phyloP scores from a whole-genome alignment of 2,888 invertebrate species.

The Caenorhabditis auriculariae region DNA sequence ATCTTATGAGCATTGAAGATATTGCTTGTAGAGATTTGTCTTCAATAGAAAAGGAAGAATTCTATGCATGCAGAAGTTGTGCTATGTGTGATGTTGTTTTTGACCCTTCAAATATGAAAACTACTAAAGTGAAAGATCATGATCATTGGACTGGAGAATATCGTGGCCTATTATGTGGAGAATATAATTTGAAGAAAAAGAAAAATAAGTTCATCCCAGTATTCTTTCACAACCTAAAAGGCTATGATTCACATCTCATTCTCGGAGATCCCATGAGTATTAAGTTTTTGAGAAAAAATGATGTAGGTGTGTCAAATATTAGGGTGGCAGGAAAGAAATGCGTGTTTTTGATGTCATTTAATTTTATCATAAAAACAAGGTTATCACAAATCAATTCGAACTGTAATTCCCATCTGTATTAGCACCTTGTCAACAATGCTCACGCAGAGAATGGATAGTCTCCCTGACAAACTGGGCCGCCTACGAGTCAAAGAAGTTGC shows the following conservation, averaged over 20 bases:
- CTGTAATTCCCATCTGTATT: too few relatives aligned
- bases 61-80: constrained; percentile 1
- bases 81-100: constrained; percentile 3
- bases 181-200: constrained; percentile 24
- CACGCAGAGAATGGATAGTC: too few relatives aligned
- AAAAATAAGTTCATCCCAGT: constrained; percentile 36
- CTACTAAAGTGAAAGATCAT: constrained; percentile 25
- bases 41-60: constrained; percentile 8
- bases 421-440: too few relatives aligned
- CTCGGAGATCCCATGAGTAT: constrained; percentile 9
- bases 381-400: too few relatives aligned
- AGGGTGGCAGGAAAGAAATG: too few relatives aligned
- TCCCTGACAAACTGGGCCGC: too few relatives aligned
- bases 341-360: too few relatives aligned
- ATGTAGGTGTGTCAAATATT: constrained; percentile 17
- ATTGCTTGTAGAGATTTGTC: constrained; percentile 5
- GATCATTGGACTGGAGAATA: constrained; percentile 35
- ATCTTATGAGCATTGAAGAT: constrained; percentile 6
- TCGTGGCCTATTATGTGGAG: constrained; percentile 19
- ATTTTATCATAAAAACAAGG: too few relatives aligned
- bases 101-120: constrained; percentile 9
- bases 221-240: constrained; percentile 39
- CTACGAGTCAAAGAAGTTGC: too few relatives aligned
- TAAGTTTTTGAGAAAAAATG: constrained; percentile 11
- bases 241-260: constrained; percentile 42